Evolutionary conservation across 2,113 vertebrate genomes (phyloP), one percentile per base, ranked within the genome.

Genomic region (Cololabis saira): DNA sequence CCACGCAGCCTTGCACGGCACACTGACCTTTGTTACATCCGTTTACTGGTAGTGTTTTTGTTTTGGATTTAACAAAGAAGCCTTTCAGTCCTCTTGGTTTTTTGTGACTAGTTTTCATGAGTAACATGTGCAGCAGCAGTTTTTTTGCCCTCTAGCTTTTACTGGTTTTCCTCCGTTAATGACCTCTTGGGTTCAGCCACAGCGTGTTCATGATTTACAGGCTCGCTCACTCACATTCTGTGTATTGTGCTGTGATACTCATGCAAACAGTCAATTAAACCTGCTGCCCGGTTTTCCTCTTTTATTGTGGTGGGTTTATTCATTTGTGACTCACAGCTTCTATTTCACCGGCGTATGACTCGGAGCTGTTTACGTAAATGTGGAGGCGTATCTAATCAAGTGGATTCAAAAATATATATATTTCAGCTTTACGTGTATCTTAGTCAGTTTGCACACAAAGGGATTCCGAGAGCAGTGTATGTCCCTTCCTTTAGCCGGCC

Each of bases 361-460:
- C 44, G 33, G 54, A 66, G 24, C 73, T 49, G 76, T 69, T 65
- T 79, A 45, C 1, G 7, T 77, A 64, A 56, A 83, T 74, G 64
- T 78, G 80, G 61, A 69, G 53, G 76, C 48, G 54, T 69, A 47
- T 71, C 61, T 78, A 77, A 87, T 84, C 53, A 80, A 73, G 57
- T 70, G 55, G 63, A 53, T 73, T 82, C 61, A 74, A 43, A 57
- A n/a, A n/a, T n/a, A n/a, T 60, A 64, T 40, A 51, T 75, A 74
- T 69, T 51, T 70, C 47, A 47, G 51, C 54, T 67, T 54, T 22
- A 12, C 17, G 17, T 47, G 45, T 77, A 22, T 74, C 54, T 64
- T 27, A 68, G 57, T 58, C 19, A 53, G 2, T 78, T n/a, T 54
- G 19, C 65, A 12, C 27, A 54, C 49, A 61, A n/a, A 71, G 19